Percentiles rank a stretch among this genome's conserved stretches.
Conservation (phyloP, 2,888 invertebrate species). For the Drosophila testacea region DNA sequence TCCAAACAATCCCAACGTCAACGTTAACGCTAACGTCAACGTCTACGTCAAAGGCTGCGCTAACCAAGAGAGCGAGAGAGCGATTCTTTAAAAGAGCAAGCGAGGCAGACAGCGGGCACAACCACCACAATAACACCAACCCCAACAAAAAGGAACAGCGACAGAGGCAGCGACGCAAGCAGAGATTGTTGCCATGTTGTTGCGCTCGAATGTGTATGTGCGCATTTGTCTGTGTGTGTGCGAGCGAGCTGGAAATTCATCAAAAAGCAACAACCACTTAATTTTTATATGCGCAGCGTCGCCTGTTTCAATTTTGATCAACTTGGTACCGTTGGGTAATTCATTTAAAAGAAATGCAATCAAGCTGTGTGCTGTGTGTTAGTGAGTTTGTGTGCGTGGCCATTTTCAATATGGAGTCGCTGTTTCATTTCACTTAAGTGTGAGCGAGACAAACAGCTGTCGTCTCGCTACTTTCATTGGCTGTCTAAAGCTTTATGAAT, state of each 20-base stretch:
- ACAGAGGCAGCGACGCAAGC: slow-evolving; percentile 48
- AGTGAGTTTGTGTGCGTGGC: slow-evolving; percentile 40
- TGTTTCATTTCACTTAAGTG: slow-evolving; percentile 14
- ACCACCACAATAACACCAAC: slow-evolving; percentile 32
- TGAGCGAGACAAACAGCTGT: slow-evolving; percentile 59
- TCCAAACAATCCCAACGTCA: slow-evolving; percentile 31
- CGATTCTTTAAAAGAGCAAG: slow-evolving; percentile 3
- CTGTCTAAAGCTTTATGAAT: slow-evolving; percentile 58
- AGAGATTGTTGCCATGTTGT: slow-evolving; percentile 83
- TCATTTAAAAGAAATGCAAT: slow-evolving; percentile 64
- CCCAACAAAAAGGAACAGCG: slow-evolving; percentile 56
- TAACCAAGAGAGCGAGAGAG: slow-evolving; percentile 11
- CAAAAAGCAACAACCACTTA: slow-evolving; percentile 78
- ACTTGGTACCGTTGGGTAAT: slow-evolving; percentile 62
- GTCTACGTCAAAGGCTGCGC: slow-evolving; percentile 14
- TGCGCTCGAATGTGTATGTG: slow-evolving; percentile 32
- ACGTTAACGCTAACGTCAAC: slow-evolving; percentile 12
- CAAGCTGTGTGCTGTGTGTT: slow-evolving; percentile 14
- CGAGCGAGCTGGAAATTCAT: slow-evolving; percentile 83
- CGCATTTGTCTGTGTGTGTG: slow-evolving; percentile 39
- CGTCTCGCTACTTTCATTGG: slow-evolving; percentile 50
- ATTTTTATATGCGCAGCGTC: slow-evolving; percentile 75
- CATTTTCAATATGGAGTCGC: slow-evolving; percentile 75
- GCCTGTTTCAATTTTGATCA: slow-evolving; percentile 79
- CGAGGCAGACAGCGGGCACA: slow-evolving; percentile 32